These are phyloP conservation scores for Dryas iulia DNA, from an alignment of 1,140 invertebrate species.

Conservation along the genomic window DNA sequence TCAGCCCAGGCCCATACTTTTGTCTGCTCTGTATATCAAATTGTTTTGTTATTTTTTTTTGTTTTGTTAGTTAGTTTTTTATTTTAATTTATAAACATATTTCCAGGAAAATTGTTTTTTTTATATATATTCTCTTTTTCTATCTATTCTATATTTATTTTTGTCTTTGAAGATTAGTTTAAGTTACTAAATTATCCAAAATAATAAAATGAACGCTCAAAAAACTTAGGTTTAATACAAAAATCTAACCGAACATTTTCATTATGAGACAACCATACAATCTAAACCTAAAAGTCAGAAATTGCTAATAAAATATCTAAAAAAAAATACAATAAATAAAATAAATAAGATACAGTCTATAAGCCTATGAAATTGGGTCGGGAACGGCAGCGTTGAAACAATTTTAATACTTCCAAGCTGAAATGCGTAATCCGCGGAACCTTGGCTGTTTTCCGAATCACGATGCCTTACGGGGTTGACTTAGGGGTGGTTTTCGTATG, in stretches of 20 bases:
- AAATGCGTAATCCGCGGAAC: conserved; percentile 33
- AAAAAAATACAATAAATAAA: neutral
- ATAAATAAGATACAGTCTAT: conserved; percentile 40
- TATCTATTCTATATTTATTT: too few species aligned
- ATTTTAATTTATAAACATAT: too few species aligned
- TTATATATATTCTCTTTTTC: too few species aligned
- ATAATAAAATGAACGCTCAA: too few species aligned
- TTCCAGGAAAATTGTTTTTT: too few species aligned
- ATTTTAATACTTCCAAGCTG: conserved; percentile 45
- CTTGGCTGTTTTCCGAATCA: neutral
- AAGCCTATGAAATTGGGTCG: conserved; percentile 42
- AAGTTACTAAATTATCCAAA: too few species aligned
- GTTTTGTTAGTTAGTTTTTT: too few species aligned
- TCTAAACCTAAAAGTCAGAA: neutral
- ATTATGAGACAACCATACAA: neutral
- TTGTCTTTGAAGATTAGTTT: too few species aligned
- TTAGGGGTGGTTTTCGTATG: neutral
- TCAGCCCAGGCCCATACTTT: too few species aligned
- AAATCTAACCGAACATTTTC: neutral
- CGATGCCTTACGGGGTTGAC: neutral
- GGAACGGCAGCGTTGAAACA: conserved; percentile 43
- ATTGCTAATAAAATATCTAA: neutral
- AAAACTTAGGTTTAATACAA: too few species aligned
- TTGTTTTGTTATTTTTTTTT: too few species aligned
- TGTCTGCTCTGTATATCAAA: too few species aligned